These are phyloP conservation scores for Pandemis corylana DNA, from an alignment of 2,888 invertebrate genomes.

Conservation along the genomic window DNA sequence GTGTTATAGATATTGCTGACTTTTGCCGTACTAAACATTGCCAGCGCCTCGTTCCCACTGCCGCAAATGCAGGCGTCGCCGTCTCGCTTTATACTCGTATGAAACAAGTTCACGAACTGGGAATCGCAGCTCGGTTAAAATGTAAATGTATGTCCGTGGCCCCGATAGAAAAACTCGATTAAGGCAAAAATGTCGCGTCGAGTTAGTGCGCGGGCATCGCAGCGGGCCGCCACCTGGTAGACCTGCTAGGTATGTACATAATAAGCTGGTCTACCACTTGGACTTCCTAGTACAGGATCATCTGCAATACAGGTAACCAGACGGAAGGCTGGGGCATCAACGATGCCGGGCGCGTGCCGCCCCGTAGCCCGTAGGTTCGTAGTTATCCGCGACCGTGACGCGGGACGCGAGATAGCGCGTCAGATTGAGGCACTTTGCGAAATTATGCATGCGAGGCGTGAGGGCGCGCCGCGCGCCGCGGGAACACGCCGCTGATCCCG, in stretches of 20 bases:
- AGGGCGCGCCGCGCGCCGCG: neutral
- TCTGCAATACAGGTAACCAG: neutral
- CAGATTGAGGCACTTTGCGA: slow-evolving; percentile 19
- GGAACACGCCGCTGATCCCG: too few relatives aligned
- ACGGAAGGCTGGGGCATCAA: neutral
- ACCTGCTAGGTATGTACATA: too few relatives aligned
- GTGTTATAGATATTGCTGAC: too few relatives aligned
- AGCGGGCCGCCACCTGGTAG: neutral
- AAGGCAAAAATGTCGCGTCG: slow-evolving; percentile 37
- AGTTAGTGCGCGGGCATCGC: slow-evolving; percentile 21
- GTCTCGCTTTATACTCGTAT: neutral
- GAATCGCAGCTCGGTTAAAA: slow-evolving; percentile 37
- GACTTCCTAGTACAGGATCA: too few relatives aligned
- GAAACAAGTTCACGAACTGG: slow-evolving; percentile 32
- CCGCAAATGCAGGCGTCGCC: too few relatives aligned
- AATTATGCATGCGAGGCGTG: slow-evolving; percentile 24
- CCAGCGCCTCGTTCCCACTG: too few relatives aligned
- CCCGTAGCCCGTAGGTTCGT: slow-evolving; percentile 37
- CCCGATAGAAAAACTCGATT: slow-evolving; percentile 42
- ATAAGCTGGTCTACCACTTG: too few relatives aligned
- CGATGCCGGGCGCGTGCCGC: slow-evolving; percentile 30
- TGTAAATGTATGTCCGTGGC: slow-evolving; percentile 39
- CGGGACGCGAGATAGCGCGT: slow-evolving; percentile 26
- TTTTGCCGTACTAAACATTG: too few relatives aligned
- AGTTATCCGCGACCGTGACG: slow-evolving; percentile 20